phyloP scores from a whole-genome alignment of 2,888 invertebrate species.

The Alcis repandata region DNA sequence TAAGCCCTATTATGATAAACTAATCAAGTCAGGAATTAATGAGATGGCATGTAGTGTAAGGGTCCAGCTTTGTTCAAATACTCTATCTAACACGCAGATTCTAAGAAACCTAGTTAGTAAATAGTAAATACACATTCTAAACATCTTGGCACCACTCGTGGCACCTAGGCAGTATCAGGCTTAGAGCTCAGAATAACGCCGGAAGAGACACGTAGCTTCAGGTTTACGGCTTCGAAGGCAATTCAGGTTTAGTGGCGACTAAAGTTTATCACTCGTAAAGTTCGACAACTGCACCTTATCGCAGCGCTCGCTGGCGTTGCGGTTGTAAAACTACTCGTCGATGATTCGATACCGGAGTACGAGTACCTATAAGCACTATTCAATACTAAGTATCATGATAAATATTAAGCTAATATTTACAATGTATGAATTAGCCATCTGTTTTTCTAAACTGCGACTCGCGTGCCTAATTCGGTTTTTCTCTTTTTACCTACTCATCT shows the following conservation, averaged over 20 bases:
- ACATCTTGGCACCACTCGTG: neutral
- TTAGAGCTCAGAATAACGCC: conserved; percentile 1
- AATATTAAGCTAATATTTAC: no score
- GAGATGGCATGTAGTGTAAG: no score
- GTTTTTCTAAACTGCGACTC: no score
- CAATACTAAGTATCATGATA: neutral
- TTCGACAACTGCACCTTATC: conserved; percentile 50
- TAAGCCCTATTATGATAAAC: no score
- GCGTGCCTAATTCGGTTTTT: no score
- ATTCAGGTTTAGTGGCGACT: conserved; percentile 46
- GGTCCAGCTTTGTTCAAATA: no score
- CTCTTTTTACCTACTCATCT: no score
- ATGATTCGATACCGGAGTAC: neutral
- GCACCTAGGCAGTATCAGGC: neutral
- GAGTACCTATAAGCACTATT: neutral
- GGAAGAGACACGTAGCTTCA: conserved; percentile 20
- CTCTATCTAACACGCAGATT: no score
- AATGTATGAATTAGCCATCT: no score
- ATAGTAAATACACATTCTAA: no score
- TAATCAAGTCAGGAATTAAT: no score
- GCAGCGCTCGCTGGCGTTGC: neutral
- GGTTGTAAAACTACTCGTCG: conserved; percentile 16
- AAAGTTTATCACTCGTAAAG: conserved; percentile 55
- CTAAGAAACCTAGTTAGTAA: no score
- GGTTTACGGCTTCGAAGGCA: conserved; percentile 19